phyloP scores from a whole-genome alignment of 1,140 invertebrate species.

The Papilio helenus region DNA sequence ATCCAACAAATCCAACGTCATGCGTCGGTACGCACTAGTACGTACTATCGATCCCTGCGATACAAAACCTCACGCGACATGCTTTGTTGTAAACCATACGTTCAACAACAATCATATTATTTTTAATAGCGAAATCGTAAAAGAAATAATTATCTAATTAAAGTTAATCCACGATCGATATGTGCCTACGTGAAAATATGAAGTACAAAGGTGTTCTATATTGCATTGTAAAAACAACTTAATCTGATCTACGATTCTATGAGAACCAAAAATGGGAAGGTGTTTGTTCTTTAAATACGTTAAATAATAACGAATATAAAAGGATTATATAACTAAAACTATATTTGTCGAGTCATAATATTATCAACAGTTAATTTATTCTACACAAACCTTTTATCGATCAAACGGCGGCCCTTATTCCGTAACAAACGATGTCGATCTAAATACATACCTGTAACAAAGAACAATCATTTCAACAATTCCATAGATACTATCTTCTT shows the following conservation, averaged over 20 bases:
- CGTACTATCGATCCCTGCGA: conserved; percentile 1
- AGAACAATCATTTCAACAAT: conserved; percentile 57
- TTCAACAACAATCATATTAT: too few species aligned
- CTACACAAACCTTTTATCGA: conserved; percentile 37
- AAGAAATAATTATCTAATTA: too few species aligned
- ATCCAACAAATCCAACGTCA: conserved; percentile 12
- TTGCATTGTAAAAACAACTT: too few species aligned
- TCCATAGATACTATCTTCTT: conserved; percentile 29
- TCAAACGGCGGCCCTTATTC: conserved; percentile 48
- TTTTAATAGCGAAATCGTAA: too few species aligned
- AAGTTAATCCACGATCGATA: too few species aligned
- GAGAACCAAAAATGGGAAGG: not conserved
- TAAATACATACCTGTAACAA: conserved; percentile 69
- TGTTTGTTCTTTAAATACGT: too few species aligned
- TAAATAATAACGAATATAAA: too few species aligned
- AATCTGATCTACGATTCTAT: not conserved
- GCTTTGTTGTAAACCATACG: not conserved
- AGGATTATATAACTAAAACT: not conserved
- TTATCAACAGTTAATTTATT: conserved; percentile 30
- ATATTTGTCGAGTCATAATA: conserved; percentile 24
- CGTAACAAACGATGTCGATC: conserved; percentile 45
- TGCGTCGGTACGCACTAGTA: conserved; percentile 26
- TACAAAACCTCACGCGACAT: not conserved
- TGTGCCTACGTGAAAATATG: too few species aligned
- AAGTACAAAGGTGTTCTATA: too few species aligned